Evolutionary conservation across 2,113 vertebrate species (phyloP).

Genomic region (Cebidichthys violaceus): DNA sequence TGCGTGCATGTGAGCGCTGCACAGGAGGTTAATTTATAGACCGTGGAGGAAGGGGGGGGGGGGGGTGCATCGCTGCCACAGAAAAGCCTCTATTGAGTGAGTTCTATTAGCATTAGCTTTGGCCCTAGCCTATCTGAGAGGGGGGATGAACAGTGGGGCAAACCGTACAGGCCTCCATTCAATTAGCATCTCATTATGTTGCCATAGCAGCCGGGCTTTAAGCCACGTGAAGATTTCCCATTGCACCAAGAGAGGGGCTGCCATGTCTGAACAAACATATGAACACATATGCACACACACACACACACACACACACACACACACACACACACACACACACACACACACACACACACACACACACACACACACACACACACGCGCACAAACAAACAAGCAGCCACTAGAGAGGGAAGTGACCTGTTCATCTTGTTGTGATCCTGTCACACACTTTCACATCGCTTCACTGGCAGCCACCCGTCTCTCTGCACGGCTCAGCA

Average conservation of each 20-base stretch:
- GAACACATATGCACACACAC: neutral
- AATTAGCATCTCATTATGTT: constrained; percentile 90
- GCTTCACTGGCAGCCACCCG: constrained; percentile 29
- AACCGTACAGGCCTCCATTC: constrained; percentile 85
- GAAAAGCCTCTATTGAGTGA: constrained; percentile 67
- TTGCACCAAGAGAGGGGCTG: constrained; percentile 66
- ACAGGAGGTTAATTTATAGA: constrained; percentile 74
- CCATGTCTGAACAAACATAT: constrained; percentile 47
- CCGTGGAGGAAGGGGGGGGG: constrained; percentile 14
- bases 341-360: constrained; percentile 60
- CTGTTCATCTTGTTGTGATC: constrained; percentile 49
- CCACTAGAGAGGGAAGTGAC: constrained; percentile 40
- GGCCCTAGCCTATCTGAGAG: constrained; percentile 60
- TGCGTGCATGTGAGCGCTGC: constrained; percentile 27
- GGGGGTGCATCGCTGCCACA: neutral
- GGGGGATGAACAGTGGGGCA: constrained; percentile 57
- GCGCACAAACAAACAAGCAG: constrained; percentile 72
- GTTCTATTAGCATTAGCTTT: constrained; percentile 74
- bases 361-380: constrained; percentile 67
- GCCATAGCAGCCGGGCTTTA: constrained; percentile 87
- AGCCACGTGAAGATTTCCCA: constrained; percentile 83
- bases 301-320: too few species aligned
- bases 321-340: constrained; percentile 73
- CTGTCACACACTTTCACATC: constrained; percentile 29
- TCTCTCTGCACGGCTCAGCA: constrained; percentile 25